These are phyloP conservation scores for Listronotus oregonensis DNA, from an alignment of 1,140 invertebrate genomes.

Conservation along the genomic window DNA sequence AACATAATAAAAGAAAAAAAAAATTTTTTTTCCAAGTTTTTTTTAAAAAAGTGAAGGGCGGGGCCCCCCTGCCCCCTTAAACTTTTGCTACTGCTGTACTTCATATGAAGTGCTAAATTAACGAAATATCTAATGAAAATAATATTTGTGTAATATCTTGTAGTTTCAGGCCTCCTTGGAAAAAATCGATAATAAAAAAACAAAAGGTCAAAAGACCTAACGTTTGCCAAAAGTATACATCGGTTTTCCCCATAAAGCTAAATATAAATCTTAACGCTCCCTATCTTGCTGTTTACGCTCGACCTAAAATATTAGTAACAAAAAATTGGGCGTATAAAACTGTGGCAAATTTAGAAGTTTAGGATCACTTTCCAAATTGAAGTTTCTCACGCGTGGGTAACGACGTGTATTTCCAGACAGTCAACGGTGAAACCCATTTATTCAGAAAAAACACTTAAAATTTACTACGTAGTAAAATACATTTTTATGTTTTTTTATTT, in stretches of 20 bases:
- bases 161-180: no score
- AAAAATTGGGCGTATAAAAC: constrained; percentile 41
- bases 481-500: not conserved
- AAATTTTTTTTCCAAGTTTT: no score
- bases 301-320: constrained; percentile 39
- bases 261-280: constrained; percentile 30
- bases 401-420: constrained; percentile 5
- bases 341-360: constrained; percentile 42
- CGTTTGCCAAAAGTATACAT: constrained; percentile 6
- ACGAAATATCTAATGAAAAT: no score
- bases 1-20: no score
- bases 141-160: no score
- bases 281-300: not conserved
- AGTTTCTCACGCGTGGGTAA: constrained; percentile 31
- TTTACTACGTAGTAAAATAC: constrained; percentile 1
- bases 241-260: constrained; percentile 22
- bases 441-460: not conserved
- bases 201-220: constrained; percentile 22
- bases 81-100: no score
- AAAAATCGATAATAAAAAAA: constrained; percentile 10
- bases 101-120: no score
- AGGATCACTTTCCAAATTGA: constrained; percentile 36
- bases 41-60: no score
- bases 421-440: not conserved
- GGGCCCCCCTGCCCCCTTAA: no score